phyloP scores from a whole-genome alignment of 2,888 invertebrate genomes.

The Apamea epomidion region DNA sequence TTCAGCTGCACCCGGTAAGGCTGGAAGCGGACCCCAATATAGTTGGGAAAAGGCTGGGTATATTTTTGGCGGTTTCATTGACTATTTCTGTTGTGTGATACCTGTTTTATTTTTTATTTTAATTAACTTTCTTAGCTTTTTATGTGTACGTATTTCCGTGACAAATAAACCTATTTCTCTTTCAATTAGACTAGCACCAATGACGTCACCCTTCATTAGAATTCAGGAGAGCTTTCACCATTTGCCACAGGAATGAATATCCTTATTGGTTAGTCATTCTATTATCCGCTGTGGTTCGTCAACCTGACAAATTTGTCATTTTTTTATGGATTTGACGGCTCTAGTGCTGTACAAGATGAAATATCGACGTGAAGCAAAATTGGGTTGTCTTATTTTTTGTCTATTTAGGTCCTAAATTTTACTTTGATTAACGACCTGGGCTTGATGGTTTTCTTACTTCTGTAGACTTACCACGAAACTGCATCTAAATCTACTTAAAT shows the following conservation, averaged over 20 bases:
- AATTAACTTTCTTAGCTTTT: neutral
- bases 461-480: neutral
- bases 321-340: neutral
- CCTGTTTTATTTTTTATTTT: neutral
- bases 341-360: neutral
- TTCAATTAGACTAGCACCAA: conserved; percentile 8
- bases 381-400: neutral
- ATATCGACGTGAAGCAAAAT: neutral
- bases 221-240: conserved; percentile 48
- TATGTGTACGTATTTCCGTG: neutral
- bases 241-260: conserved; percentile 44
- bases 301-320: neutral
- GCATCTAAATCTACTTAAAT: neutral
- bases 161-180: neutral
- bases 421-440: neutral
- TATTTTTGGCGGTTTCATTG: neutral
- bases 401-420: neutral
- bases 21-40: neutral
- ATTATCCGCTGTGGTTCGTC: conserved; percentile 14
- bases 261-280: conserved; percentile 52
- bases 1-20: neutral
- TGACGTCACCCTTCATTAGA: conserved; percentile 52
- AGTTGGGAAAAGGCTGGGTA: neutral
- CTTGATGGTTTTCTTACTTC: neutral
- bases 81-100: neutral